Conservation (phyloP, 1,140 invertebrate species). For the Philopotamus ludificatus region DNA sequence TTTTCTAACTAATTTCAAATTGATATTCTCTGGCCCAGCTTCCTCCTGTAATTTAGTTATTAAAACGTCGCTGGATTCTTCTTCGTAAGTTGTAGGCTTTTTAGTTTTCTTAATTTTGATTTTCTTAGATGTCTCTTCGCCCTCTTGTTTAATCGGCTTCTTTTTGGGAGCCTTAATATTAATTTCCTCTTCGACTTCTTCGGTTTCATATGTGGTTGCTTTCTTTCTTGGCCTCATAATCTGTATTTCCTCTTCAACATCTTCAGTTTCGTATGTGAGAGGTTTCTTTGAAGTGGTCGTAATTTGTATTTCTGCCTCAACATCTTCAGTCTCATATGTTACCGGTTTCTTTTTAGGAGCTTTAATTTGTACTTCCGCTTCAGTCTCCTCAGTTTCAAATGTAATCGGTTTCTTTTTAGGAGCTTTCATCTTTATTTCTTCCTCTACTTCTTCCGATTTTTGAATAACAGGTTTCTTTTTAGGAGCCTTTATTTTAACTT, state of each 20-base stretch:
- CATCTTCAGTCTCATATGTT: conserved; percentile 34
- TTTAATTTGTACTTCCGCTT: conserved; percentile 45
- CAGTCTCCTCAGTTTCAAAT: conserved; percentile 45
- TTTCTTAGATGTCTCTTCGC: conserved; percentile 46
- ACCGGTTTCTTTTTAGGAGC: conserved; percentile 44
- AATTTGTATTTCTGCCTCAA: conserved; percentile 44
- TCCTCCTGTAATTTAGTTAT: conserved; percentile 46
- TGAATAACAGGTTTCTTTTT: conserved; percentile 45
- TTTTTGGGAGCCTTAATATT: conserved; percentile 42
- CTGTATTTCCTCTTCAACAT: conserved; percentile 12
- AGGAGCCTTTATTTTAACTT: conserved; percentile 45
- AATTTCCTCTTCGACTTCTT: conserved; percentile 34
- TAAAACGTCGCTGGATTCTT: conserved; percentile 43
- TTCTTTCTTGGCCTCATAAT: background rate
- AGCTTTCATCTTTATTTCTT: conserved; percentile 38
- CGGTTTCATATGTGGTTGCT: too few relatives aligned
- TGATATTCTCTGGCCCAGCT: conserved; percentile 51
- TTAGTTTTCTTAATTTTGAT: conserved; percentile 45
- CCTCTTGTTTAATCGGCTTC: conserved; percentile 44
- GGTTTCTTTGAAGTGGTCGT: too few relatives aligned
- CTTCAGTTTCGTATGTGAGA: conserved; percentile 53
- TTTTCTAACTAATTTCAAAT: conserved; percentile 59
- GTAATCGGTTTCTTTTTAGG: conserved; percentile 43
- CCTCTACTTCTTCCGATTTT: conserved; percentile 43
- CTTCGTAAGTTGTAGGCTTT: conserved; percentile 37